Base-by-base conservation (phyloP, 2,888 invertebrate genomes). In the Diabrotica balteata region DNA sequence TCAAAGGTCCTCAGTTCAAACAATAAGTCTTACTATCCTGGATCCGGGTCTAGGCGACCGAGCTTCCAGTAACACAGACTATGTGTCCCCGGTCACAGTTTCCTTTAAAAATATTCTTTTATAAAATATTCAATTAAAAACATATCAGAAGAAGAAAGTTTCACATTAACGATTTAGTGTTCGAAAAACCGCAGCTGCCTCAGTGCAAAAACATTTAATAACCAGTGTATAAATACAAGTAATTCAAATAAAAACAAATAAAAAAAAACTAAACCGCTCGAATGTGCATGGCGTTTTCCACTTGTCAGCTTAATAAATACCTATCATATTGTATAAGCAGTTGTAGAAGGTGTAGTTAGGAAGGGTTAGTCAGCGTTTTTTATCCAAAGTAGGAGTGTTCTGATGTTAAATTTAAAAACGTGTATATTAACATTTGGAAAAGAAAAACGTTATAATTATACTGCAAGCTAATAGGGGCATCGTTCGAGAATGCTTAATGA, bases 251-350 rank as follows among this genome's bases (percentile, higher is more conserved):
- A 57, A 63, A 52, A 57, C 61, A 68, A 60, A 54, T 58, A 50
- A 59, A 52, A 8, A 61, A 63, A 62, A 61, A 52, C 32, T 42
- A 46, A 50, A 64, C 17, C 57, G 55, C 50, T 61, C 44, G 55
- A 61, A 61, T 61, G 61, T 68, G 57, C 62, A 50, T 54, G 64
- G 61, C 59, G 61, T 54, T 54, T 65, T 65, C 65, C 53, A 62
- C 53, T 67, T 67, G 70, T 67, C 70, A 70, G 67, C 64, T 67
- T 67, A 67, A 70, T 65, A 70, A 70, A 70, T 70, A 65, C 67
- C 67, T 67, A 70, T 67, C 70, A 62, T 65, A 70, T 67, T 65
- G 67, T 67, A 67, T 59, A 61, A 67, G 67, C 67, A 55, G 58
- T 64, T 52, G 61, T 57, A 52, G 64, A 63, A 53, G 66, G 49